phyloP scores from a whole-genome alignment of 2,888 invertebrate species.

The Leptothorax acervorum region DNA sequence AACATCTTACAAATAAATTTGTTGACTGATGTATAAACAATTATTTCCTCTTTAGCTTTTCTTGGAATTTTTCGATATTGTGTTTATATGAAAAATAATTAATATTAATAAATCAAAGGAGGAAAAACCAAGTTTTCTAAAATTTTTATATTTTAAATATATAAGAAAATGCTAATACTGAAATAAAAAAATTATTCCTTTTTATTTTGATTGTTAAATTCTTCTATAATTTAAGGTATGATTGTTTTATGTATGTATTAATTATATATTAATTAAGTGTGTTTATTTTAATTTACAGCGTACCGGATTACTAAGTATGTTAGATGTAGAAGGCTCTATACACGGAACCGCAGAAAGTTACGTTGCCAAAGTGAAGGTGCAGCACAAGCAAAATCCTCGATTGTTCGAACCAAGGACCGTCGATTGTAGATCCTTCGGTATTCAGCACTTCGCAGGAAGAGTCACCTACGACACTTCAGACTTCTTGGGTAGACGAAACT shows the following conservation, averaged over 20 bases:
- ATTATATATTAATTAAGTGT: background rate
- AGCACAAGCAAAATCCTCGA: constrained; percentile 94
- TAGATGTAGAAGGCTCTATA: constrained; percentile 96
- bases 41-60: background rate
- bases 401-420: constrained; percentile 92
- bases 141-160: background rate
- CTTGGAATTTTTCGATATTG: background rate
- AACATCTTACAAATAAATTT: background rate
- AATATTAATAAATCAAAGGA: background rate
- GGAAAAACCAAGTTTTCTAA: background rate
- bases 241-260: background rate
- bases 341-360: constrained; percentile 93
- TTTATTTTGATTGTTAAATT: background rate
- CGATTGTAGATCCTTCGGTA: constrained; percentile 94
- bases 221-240: background rate
- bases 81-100: background rate
- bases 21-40: background rate
- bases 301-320: constrained; percentile 95
- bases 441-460: constrained; percentile 95
- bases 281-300: constrained; percentile 86
- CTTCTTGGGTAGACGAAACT: constrained; percentile 88
- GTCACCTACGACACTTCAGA: constrained; percentile 96
- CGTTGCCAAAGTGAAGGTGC: constrained; percentile 92
- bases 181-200: background rate
- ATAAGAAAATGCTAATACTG: background rate